phyloP scores from a whole-genome alignment of 1,140 invertebrate species.

The Plutomurus gul region DNA sequence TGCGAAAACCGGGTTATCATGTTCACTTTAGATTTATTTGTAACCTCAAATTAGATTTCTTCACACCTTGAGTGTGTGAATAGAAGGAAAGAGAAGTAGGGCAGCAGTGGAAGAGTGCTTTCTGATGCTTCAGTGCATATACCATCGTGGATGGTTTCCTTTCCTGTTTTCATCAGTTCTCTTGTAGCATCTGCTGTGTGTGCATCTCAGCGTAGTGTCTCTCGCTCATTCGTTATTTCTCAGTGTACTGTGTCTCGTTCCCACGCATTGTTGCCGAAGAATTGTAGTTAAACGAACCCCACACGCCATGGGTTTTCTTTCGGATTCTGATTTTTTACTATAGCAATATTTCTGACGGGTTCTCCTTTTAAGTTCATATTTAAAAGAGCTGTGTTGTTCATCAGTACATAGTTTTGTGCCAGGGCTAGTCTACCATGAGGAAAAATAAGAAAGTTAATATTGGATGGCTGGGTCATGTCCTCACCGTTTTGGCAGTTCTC shows the following conservation, averaged over 20 bases:
- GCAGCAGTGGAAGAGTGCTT: slow-evolving; percentile 40
- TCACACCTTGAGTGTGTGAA: slow-evolving; percentile 35
- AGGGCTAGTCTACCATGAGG: slow-evolving; percentile 34
- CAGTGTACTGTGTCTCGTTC: background rate
- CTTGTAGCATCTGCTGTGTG: slow-evolving; percentile 21
- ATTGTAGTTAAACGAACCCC: background rate
- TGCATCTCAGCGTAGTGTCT: slow-evolving; percentile 13
- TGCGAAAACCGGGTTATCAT: slow-evolving; percentile 36
- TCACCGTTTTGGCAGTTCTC: slow-evolving; percentile 55
- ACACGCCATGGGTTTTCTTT: background rate
- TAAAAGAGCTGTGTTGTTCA: background rate
- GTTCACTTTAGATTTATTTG: slow-evolving; percentile 29
- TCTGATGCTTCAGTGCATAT: slow-evolving; percentile 38
- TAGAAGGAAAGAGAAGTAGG: slow-evolving; percentile 43
- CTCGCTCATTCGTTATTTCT: background rate
- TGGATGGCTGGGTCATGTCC: slow-evolving; percentile 56
- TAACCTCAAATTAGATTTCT: slow-evolving; percentile 34
- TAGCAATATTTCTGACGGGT: background rate
- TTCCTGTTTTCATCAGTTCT: slow-evolving; percentile 46
- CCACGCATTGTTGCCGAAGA: background rate
- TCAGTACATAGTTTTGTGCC: background rate
- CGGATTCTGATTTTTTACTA: background rate
- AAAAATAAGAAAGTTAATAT: slow-evolving; percentile 40
- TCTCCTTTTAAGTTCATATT: background rate
- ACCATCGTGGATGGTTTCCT: slow-evolving; percentile 43